Evolutionary conservation across 1,140 invertebrate genomes (phyloP).

Genomic region (Episyrphus balteatus): DNA sequence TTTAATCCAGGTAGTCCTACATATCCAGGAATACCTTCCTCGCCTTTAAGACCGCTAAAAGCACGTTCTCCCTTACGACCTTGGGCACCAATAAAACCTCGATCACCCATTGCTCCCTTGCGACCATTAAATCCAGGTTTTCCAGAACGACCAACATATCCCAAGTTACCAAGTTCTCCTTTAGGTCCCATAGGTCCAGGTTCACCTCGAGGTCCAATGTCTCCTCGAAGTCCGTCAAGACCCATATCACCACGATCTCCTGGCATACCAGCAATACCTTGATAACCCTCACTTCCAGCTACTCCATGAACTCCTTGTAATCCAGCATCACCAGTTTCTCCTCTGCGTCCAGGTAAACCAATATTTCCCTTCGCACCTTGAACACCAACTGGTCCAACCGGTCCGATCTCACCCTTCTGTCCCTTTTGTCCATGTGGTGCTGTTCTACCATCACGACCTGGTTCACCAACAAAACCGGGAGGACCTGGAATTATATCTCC

Average conservation of each 20-base stretch:
- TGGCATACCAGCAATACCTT: slow-evolving; percentile 42
- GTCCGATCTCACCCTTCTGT: slow-evolving; percentile 39
- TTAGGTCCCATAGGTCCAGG: slow-evolving; percentile 43
- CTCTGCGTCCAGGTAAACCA: slow-evolving; percentile 42
- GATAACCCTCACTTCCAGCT: slow-evolving; percentile 39
- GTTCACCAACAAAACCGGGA: slow-evolving; percentile 40
- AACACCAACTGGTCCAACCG: slow-evolving; percentile 12
- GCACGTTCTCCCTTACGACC: slow-evolving; percentile 41
- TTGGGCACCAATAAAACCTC: slow-evolving; percentile 41
- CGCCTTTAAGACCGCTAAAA: slow-evolving; percentile 55
- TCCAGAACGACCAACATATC: slow-evolving; percentile 42
- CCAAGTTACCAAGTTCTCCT: slow-evolving; percentile 44
- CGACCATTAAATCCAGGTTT: slow-evolving; percentile 21
- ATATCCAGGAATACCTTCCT: slow-evolving; percentile 45
- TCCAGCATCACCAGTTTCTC: slow-evolving; percentile 42
- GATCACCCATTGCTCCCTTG: slow-evolving; percentile 44
- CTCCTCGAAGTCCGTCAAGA: slow-evolving; percentile 39
- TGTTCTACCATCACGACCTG: slow-evolving; percentile 42
- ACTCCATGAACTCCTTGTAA: slow-evolving; percentile 37
- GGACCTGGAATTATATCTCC: slow-evolving; percentile 45
- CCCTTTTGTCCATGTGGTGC: slow-evolving; percentile 51
- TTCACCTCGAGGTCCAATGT: slow-evolving; percentile 39
- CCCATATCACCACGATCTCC: slow-evolving; percentile 48
- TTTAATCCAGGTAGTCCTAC: slow-evolving; percentile 39
- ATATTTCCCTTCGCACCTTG: slow-evolving; percentile 29